Evolutionary conservation across 2,888 invertebrate species (phyloP), one percentile per base, ranked within the genome.

Genomic region (Chrysolina americana): DNA sequence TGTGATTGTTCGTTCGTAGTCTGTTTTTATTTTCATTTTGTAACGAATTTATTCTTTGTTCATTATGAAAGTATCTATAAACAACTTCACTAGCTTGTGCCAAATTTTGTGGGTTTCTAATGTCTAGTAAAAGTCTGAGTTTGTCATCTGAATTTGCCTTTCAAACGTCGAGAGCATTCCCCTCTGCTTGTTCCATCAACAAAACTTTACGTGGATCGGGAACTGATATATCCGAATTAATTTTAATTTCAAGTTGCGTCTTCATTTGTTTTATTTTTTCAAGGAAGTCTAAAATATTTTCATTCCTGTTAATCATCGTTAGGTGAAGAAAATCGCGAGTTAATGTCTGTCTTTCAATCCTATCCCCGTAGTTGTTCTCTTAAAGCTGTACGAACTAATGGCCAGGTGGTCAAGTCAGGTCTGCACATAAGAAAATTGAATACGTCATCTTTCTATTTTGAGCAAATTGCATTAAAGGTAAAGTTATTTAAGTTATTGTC

Each of bases 11-110:
- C 17, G 48, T 48, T 28, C 28, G 28, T 28, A 28, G 28, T 28
- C 28, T 28, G 28, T 28, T 28, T 28, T 28, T 28, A 28, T 28
- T 44, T 44, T 44, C 44, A 13, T 13, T 44, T 13, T 44, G 44
- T 44, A 44, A 9, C 44, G 44, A 44, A 44, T 44, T 44, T 44
- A 44, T 44, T 44, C 44, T 44, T 44, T 44, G 44, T 78, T 74
- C 76, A 36, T 17, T 56, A 56, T 63, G 15, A 36, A 19, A 23
- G 19, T 62, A 62, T 62, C 36, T 62, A 23, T 23, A 23, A 62
- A 21, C 62, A 23, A 62, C 41, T 63, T 17, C 63, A n/a, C 41
- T 44, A 44, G 44, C 44, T 44, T 44, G 44, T 44, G 44, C 44
- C 2, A 10, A 44, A 44, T 44, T 44, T 44, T 44, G 0, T 8